A percentile compares a stretch with the other conserved stretches of the same genome.
Evolutionary conservation across 1,140 invertebrate genomes (phyloP).

Genomic region (Drosophila murphyi): DNA sequence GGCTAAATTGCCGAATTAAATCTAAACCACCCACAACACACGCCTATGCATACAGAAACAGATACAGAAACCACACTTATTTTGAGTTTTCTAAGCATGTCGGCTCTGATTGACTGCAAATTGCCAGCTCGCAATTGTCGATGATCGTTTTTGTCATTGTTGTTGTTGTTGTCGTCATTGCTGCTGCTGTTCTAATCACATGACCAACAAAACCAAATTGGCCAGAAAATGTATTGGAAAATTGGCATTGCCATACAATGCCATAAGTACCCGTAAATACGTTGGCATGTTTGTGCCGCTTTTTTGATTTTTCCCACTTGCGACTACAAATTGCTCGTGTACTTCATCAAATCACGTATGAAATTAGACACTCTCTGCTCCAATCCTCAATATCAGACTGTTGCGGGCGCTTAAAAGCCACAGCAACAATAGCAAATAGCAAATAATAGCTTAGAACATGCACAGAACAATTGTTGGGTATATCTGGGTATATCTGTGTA

Average conservation of each 20-base stretch:
- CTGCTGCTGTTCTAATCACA: conserved; percentile 38
- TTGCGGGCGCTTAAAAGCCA: conserved; percentile 18
- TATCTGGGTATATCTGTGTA: no score
- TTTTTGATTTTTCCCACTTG: conserved; percentile 34
- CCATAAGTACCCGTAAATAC: conserved; percentile 19
- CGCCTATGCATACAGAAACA: neutral
- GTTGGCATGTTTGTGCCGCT: conserved; percentile 24
- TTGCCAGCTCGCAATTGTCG: conserved; percentile 28
- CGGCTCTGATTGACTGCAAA: conserved; percentile 39
- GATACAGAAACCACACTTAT: conserved; percentile 18
- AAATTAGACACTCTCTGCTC: conserved; percentile 3
- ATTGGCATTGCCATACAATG: conserved; percentile 31
- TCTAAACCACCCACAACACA: conserved; percentile 30
- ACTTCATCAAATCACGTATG: conserved; percentile 33
- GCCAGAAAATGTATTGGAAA: conserved; percentile 47
- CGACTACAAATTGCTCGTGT: conserved; percentile 2
- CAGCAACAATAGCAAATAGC: conserved; percentile 4
- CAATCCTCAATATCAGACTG: neutral
- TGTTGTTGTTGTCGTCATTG: neutral
- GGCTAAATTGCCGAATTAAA: conserved; percentile 42
- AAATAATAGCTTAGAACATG: conserved; percentile 8
- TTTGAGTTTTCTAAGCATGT: conserved; percentile 23
- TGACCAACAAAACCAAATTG: conserved; percentile 41
- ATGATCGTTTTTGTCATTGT: conserved; percentile 23
- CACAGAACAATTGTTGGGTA: neutral